A percentile compares a stretch with the other conserved stretches of the same genome.
Conservation (phyloP, 2,797 vertebrate species). For the Valencia hispanica region DNA sequence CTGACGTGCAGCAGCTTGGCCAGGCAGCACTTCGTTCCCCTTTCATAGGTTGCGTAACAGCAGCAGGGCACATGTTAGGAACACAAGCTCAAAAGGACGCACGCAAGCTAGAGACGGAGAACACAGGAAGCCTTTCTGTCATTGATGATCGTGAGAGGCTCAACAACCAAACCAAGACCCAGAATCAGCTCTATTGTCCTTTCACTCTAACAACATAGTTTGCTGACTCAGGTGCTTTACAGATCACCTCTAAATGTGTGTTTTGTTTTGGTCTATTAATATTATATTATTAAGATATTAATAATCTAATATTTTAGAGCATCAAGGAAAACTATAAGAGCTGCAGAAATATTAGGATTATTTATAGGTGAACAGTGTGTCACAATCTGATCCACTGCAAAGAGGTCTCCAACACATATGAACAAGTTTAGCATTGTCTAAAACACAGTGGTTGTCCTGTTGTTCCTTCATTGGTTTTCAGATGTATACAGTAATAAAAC, state of each 20-base stretch:
- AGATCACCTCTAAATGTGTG: neutral
- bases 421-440: neutral
- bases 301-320: neutral
- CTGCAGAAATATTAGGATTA: neutral
- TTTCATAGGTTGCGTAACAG: constrained; percentile 63
- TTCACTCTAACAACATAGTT: too few relatives aligned
- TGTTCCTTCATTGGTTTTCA: neutral
- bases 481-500: accelerated
- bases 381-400: neutral
- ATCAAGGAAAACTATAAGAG: neutral
- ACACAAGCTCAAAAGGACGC: constrained; percentile 49
- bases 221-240: neutral
- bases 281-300: neutral
- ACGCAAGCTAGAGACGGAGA: constrained; percentile 1
- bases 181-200: neutral
- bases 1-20: constrained; percentile 11
- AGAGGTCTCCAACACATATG: neutral
- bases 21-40: constrained; percentile 33
- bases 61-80: constrained; percentile 42
- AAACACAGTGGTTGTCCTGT: too few relatives aligned
- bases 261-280: neutral
- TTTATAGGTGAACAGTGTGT: neutral
- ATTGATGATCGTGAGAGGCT: neutral
- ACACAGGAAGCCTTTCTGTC: neutral
- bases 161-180: neutral